Evolutionary conservation across 2,797 vertebrate genomes (phyloP), one percentile per base, ranked within the genome.

Genomic region (Crenichthys baileyi): DNA sequence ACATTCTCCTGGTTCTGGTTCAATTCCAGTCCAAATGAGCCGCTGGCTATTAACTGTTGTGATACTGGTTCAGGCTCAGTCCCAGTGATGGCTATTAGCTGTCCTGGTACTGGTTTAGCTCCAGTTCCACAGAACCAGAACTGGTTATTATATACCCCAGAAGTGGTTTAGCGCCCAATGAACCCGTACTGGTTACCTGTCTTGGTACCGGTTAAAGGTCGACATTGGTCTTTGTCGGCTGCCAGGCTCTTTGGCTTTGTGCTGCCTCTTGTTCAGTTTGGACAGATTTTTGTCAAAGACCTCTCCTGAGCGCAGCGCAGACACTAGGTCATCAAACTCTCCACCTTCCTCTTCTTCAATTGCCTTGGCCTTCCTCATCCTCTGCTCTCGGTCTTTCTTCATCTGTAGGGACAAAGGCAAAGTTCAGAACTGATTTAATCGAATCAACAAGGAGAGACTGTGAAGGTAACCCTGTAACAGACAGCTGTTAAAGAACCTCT

Each of bases 231-330:
- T 92, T 79, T 92, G 89, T 3, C 88, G 85, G 55, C 80, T 36
- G 70, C 1, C 61, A 0, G 77, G 44, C n/a, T 20, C 3, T 60
- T 84, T 82, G 20, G 73, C 70, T 46, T 11, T 79, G 8, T 77
- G 70, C 12, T 86, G 88, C 79, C 86, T 93, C 8, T 73, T 81
- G 0, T 82, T 90, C 79, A 90, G 89, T 74, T 86, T 86, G 72
- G 85, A 96, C 82, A 96, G 91, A 87, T 97, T 96, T 90, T 96
- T 96, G 78, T 98, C 96, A 0, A 98, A 98, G 72, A 97, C 95
- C 81, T 97, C 97, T 0, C 97, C 97, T 0, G 97, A 97, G 71
- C 96, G 95, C 67, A 98, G 89, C 0, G 97, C 97, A 0, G 97
- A 97, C 79, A 98, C 97, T 2, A 98, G 87, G 86, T 93, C 92